Evolutionary conservation across 2,888 invertebrate genomes (phyloP).

Genomic region (Hyposoter dolosus): DNA sequence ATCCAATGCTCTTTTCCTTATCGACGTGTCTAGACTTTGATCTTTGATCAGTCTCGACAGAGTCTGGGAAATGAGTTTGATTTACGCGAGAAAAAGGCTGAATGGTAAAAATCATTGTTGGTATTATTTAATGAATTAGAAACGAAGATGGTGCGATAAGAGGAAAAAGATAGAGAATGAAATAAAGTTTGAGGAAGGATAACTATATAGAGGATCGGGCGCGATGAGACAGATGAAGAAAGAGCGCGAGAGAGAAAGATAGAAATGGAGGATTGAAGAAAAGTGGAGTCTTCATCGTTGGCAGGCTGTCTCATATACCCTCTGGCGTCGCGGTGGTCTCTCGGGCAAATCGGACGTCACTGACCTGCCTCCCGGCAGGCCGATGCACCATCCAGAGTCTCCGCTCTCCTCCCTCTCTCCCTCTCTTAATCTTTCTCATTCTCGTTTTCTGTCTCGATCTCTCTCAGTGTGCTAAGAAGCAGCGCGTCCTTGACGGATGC

Average conservation of each 20-base stretch:
- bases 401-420: slow-evolving; percentile 48
- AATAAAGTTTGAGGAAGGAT: not conserved
- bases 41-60: slow-evolving; percentile 23
- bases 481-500: slow-evolving; percentile 68
- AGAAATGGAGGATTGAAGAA: slow-evolving; percentile 39
- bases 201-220: not conserved
- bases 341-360: slow-evolving; percentile 73
- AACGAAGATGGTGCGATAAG: not conserved
- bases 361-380: slow-evolving; percentile 77
- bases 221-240: not conserved
- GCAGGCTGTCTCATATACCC: slow-evolving; percentile 61
- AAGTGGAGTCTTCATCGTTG: slow-evolving; percentile 55
- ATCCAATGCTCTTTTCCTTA: slow-evolving; percentile 41
- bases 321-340: slow-evolving; percentile 68
- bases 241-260: slow-evolving; percentile 1
- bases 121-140: not conserved
- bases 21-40: slow-evolving; percentile 59
- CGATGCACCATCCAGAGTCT: slow-evolving; percentile 67
- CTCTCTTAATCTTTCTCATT: not conserved
- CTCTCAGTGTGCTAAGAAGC: slow-evolving; percentile 61
- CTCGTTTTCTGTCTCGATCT: not conserved
- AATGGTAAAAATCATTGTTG: not conserved
- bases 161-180: not conserved
- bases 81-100: no score
- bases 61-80: slow-evolving; percentile 28